Conservation (phyloP, 92 coral and sea anemone species). For the Nematostella vectensis region DNA sequence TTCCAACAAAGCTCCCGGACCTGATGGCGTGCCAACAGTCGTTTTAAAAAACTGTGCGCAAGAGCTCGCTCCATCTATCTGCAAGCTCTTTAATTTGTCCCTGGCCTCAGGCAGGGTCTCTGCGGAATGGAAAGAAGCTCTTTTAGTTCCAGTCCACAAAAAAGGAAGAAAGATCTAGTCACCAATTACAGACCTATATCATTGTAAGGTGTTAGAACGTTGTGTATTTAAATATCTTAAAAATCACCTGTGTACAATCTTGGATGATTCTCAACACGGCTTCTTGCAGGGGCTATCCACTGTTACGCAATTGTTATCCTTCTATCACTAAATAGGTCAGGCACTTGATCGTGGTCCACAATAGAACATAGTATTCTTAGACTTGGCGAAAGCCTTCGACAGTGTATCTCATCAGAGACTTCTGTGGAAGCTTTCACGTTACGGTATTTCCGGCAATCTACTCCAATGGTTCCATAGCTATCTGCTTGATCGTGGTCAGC, state of each 20-base stretch:
- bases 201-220: conserved; percentile 5
- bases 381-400: conserved; percentile 19
- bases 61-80: conserved; percentile 34
- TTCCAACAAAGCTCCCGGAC: conserved; percentile 35
- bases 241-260: conserved; percentile 6
- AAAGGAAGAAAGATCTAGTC: conserved; percentile 6
- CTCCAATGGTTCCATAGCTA: conserved; percentile 6
- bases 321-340: conserved; percentile 21
- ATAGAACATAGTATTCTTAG: conserved; percentile 20
- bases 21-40: conserved; percentile 27
- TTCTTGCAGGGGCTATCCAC: conserved; percentile 18
- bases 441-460: conserved; percentile 3
- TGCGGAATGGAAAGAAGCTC: conserved; percentile 22
- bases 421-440: conserved; percentile 1
- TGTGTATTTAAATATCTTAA: neutral
- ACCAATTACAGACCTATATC: conserved; percentile 5
- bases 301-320: conserved; percentile 23
- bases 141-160: conserved; percentile 32
- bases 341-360: conserved; percentile 24
- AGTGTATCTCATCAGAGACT: neutral
- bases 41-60: conserved; percentile 30
- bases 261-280: conserved; percentile 11
- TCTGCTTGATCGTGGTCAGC: neutral
- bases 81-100: conserved; percentile 22
- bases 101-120: conserved; percentile 18